These are phyloP conservation scores for Arvicanthis niloticus DNA, from an alignment of 2,113 vertebrate species.

Conservation along the genomic window DNA sequence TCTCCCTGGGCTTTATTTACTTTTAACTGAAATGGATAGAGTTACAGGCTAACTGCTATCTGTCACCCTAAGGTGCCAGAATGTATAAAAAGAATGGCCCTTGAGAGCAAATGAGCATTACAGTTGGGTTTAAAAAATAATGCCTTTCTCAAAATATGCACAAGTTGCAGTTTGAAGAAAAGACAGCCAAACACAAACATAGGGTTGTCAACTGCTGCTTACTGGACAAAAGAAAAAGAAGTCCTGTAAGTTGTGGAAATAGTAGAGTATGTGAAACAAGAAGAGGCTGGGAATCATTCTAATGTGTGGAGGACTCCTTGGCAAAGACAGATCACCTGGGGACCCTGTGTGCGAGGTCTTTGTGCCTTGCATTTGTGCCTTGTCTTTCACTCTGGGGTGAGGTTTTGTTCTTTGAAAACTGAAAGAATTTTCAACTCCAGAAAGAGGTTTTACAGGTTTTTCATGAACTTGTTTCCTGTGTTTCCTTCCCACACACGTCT, in stretches of 20 bases:
- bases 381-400: slow-evolving; percentile 77
- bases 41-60: slow-evolving; percentile 59
- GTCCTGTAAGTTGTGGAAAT: slow-evolving; percentile 56
- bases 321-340: slow-evolving; percentile 82
- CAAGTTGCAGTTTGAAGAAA: slow-evolving; percentile 68
- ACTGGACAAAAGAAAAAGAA: slow-evolving; percentile 53
- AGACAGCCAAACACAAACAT: slow-evolving; percentile 10
- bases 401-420: slow-evolving; percentile 70
- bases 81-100: background rate
- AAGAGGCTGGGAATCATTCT: slow-evolving; percentile 54
- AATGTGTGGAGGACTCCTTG: slow-evolving; percentile 80
- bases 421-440: slow-evolving; percentile 80
- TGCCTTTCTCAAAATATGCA: slow-evolving; percentile 68
- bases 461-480: slow-evolving; percentile 36
- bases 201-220: slow-evolving; percentile 60
- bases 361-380: slow-evolving; percentile 78
- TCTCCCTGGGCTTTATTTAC: background rate
- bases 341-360: slow-evolving; percentile 68
- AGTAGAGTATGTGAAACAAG: slow-evolving; percentile 63
- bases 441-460: slow-evolving; percentile 67
- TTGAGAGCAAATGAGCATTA: slow-evolving; percentile 21
- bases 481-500: background rate
- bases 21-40: slow-evolving; percentile 34
- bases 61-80: background rate
- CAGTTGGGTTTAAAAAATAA: slow-evolving; percentile 42